These are phyloP conservation scores for Pheucticus melanocephalus DNA, from an alignment of 2,113 vertebrate genomes.

Conservation along the genomic window DNA sequence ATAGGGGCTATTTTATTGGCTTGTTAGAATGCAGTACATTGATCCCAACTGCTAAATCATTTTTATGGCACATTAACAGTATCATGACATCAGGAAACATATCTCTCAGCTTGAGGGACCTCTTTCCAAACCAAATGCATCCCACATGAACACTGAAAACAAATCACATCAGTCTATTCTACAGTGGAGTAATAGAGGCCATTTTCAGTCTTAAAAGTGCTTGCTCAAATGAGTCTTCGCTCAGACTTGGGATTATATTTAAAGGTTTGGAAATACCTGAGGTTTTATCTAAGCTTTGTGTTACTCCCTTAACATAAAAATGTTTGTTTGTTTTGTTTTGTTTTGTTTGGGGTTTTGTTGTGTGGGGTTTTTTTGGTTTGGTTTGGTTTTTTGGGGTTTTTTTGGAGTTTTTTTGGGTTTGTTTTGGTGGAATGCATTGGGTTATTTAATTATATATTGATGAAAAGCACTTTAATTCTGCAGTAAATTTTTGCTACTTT, in stretches of 20 bases:
- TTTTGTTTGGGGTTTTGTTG: background rate
- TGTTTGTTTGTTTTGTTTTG: background rate
- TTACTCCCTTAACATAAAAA: background rate
- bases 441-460: background rate
- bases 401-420: background rate
- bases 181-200: background rate
- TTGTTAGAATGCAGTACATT: background rate
- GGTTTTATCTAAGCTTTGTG: background rate
- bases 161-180: background rate
- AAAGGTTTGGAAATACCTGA: background rate
- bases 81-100: slow-evolving; percentile 37
- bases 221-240: background rate
- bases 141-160: background rate
- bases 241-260: background rate
- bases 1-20: background rate
- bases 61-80: slow-evolving; percentile 46
- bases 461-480: background rate
- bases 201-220: background rate
- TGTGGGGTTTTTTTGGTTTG: background rate
- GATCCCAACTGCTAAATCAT: slow-evolving; percentile 29
- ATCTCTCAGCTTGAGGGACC: slow-evolving; percentile 7
- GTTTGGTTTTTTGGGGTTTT: background rate
- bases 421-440: background rate
- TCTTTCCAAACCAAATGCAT: slow-evolving; percentile 9
- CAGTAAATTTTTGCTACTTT: background rate